These are phyloP conservation scores for Crossaster papposus DNA, from an alignment of 53 echinoderm and acorn worm genomes.

Conservation along the genomic window DNA sequence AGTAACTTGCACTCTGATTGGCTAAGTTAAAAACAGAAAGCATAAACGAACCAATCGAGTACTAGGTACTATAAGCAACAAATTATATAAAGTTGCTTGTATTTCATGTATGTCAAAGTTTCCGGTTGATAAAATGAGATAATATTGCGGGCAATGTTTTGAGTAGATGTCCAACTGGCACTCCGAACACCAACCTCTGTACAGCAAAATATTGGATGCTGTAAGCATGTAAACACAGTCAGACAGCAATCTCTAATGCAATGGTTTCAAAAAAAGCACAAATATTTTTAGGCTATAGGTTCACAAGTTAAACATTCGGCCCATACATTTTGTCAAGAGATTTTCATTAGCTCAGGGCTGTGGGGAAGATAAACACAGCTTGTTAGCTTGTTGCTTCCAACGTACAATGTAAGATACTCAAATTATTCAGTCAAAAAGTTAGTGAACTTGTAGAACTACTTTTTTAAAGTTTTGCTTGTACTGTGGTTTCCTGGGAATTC, in stretches of 20 bases:
- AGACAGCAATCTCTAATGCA: not conserved
- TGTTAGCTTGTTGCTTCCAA: not conserved
- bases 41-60: not conserved
- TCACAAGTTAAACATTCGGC: not conserved
- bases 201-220: not conserved
- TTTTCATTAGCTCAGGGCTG: not conserved
- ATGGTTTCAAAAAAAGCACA: not conserved
- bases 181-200: not conserved
- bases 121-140: not conserved
- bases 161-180: not conserved
- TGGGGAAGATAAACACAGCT: not conserved
- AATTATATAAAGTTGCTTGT: not conserved
- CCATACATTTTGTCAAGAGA: not conserved
- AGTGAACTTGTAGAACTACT: not conserved
- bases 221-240: not conserved
- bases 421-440: not conserved
- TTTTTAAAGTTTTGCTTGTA: too few species aligned
- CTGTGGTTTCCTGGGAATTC: too few species aligned
- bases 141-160: not conserved
- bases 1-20: not conserved
- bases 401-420: not conserved
- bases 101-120: not conserved
- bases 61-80: not conserved
- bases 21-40: not conserved
- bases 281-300: not conserved